Base-by-base conservation (phyloP, 2,113 vertebrate species). In the Trematomus loennbergii region DNA sequence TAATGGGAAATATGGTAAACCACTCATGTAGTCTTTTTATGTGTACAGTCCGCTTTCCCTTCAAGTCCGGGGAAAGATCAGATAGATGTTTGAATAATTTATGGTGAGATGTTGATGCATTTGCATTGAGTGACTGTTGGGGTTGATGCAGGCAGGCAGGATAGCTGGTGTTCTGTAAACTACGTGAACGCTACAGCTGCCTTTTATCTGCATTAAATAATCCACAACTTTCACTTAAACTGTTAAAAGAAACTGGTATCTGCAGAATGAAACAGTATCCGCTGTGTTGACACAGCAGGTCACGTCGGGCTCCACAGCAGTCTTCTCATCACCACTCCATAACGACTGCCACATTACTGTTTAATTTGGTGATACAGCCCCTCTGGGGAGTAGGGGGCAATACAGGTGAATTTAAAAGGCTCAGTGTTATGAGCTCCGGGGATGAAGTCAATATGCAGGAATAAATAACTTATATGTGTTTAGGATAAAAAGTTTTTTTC, bases 21-120 rank as follows among this genome's bases (percentile, higher is more conserved):
- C n/a, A 43, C 5, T 4, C 55, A 59, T 46, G 17, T 57, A 12
- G 22, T 29, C 17, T 53, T 74, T 46, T 50, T 46, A 60, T 40
- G 40, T 68, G 25, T 61, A 59, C 52, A 64, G 88, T 81, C 60
- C 62, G 18, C 10, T 59, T 78, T 82, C 61, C 58, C 48, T 82
- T 72, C 77, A 54, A 54, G 46, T 81, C 71, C 70, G 40, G 46
- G 13, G 20, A 68, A 11, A 79, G 74, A 89, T 82, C 81, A 91
- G 65, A 79, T 74, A 55, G 72, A 76, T 52, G 49, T 60, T 76
- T 86, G 20, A 84, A 91, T 91, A 81, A 90, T 93, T 91, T 81
- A 92, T 92, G 82, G 62, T 48, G 54, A 59, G 58, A 72, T 73
- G 66, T 81, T 79, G 54, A 64, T 63, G 52, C 65, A 72, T 87